phyloP scores from a whole-genome alignment of 2,888 invertebrate genomes.

The Arrhopalites spinosus region DNA sequence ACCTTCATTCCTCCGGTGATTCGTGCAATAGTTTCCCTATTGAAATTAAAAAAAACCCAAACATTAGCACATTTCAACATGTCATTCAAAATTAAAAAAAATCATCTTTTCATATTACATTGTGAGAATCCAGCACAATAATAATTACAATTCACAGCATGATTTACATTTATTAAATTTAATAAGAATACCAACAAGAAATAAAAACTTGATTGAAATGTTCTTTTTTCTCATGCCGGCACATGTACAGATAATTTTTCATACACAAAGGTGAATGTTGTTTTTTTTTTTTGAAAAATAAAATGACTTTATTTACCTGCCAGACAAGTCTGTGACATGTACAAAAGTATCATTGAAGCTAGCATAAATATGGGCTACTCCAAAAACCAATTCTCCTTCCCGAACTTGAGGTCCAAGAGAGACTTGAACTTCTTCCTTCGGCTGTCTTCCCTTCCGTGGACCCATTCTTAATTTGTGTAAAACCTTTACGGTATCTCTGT shows the following conservation, averaged over 20 bases:
- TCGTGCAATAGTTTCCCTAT: slow-evolving; percentile 41
- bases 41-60: not conserved
- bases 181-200: no score
- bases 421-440: slow-evolving; percentile 95
- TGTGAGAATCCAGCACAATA: no score
- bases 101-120: no score
- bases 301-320: slow-evolving; percentile 68
- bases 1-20: slow-evolving; percentile 63
- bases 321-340: slow-evolving; percentile 98
- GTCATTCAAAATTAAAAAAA: no score
- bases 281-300: no score
- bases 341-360: slow-evolving; percentile 99
- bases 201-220: not conserved
- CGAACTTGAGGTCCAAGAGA: slow-evolving; percentile 94
- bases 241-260: no score
- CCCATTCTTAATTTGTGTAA: slow-evolving; percentile 71
- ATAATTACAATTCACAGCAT: no score
- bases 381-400: slow-evolving; percentile 97
- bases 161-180: no score
- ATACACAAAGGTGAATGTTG: no score
- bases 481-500: not conserved
- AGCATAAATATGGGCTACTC: slow-evolving; percentile 99
- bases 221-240: no score
- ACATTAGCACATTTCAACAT: no score
- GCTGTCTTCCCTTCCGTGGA: slow-evolving; percentile 95